Conservation (phyloP, 2,888 invertebrate genomes). For the Suillia variegata region DNA sequence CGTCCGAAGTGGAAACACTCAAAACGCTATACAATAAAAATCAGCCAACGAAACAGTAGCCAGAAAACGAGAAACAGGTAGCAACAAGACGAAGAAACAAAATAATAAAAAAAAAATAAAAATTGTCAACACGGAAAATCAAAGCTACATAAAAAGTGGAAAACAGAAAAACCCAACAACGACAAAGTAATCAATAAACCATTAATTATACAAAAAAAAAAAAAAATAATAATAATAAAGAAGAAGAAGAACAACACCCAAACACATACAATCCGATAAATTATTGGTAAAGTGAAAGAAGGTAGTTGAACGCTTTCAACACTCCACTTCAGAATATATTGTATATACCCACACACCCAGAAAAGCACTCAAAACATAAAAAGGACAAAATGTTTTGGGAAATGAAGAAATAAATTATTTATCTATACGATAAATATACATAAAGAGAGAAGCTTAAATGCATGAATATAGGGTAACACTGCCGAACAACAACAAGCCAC, state of each 20-base stretch:
- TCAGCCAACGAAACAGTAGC: background rate
- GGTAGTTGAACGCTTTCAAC: background rate
- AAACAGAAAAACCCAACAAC: background rate
- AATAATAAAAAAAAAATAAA: background rate
- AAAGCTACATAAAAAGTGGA: background rate
- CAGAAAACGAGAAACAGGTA: background rate
- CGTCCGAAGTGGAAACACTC: background rate
- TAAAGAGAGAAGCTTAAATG: background rate
- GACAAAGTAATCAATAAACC: conserved; percentile 38
- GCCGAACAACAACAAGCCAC: background rate
- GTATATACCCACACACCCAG: background rate
- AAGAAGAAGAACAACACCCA: conserved; percentile 2
- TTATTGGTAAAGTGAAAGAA: conserved; percentile 19
- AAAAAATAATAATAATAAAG: conserved; percentile 20
- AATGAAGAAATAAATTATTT: conserved; percentile 37
- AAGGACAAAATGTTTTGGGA: conserved; percentile 16
- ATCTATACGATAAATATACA: conserved; percentile 19
- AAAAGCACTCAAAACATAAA: background rate
- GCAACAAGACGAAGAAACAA: background rate
- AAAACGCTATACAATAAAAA: conserved; percentile 1
- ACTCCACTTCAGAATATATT: background rate
- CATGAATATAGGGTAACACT: background rate
- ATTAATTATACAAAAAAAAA: conserved; percentile 27
- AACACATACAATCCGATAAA: conserved; percentile 24
- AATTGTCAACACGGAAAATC: conserved; percentile 7